Conservation (phyloP, 2,797 vertebrate species). For the Typhlichthys subterraneus region DNA sequence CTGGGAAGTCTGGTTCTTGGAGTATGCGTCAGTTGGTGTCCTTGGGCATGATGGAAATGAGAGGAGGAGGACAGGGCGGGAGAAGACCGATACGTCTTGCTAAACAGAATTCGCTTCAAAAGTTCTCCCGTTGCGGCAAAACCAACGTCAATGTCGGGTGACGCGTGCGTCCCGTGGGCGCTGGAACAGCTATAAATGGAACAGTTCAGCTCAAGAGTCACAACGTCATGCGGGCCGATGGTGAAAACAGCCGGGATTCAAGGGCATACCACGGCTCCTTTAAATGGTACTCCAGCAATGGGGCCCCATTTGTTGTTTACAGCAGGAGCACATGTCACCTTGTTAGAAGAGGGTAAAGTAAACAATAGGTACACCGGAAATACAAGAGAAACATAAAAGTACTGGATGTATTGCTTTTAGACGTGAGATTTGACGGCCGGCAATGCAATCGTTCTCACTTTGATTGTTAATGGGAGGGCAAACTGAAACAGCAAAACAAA, state of each 20-base stretch:
- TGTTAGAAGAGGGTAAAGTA: constrained; percentile 53
- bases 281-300: constrained; percentile 35
- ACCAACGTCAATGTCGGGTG: constrained; percentile 43
- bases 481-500: constrained; percentile 38
- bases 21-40: constrained; percentile 25
- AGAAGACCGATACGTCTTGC: constrained; percentile 38
- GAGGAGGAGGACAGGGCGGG: not conserved
- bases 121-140: constrained; percentile 36
- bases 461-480: constrained; percentile 56
- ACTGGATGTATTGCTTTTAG: constrained; percentile 73
- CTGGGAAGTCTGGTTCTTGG: constrained; percentile 22
- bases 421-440: constrained; percentile 42
- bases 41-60: constrained; percentile 26
- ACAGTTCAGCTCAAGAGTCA: constrained; percentile 40
- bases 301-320: constrained; percentile 40
- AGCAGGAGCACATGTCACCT: constrained; percentile 46
- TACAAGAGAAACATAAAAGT: constrained; percentile 58
- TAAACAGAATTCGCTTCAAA: constrained; percentile 49
- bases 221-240: constrained; percentile 39
- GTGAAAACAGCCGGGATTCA: constrained; percentile 40
- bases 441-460: constrained; percentile 51
- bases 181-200: constrained; percentile 49
- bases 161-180: constrained; percentile 25
- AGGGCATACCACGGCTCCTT: constrained; percentile 39
- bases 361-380: constrained; percentile 61